Evolutionary conservation across 1,140 invertebrate genomes (phyloP), one percentile per base, ranked within the genome.

Genomic region (Panagrolaimus sp.): DNA sequence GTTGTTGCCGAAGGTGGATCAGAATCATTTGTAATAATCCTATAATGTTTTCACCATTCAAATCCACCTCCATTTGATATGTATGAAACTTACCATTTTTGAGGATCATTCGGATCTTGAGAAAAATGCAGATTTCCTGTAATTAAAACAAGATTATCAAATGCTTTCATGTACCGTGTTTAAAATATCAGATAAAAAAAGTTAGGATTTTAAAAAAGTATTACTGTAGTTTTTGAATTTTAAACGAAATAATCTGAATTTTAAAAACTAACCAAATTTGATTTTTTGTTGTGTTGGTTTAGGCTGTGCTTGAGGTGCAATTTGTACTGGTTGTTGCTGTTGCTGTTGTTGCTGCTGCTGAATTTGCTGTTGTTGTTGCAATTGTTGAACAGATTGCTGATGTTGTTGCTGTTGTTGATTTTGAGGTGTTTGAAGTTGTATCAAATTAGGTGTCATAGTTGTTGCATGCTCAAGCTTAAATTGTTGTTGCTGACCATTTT

Each of bases 41-140:
- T n/a, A n/a, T n/a, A n/a, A n/a, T n/a, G n/a, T n/a, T n/a, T n/a
- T n/a, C n/a, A n/a, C n/a, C n/a, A n/a, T n/a, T n/a, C n/a, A n/a
- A n/a, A n/a, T n/a, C n/a, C n/a, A n/a, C n/a, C n/a, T n/a, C n/a
- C n/a, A n/a, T n/a, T n/a, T n/a, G n/a, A n/a, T n/a, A n/a, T n/a
- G n/a, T n/a, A n/a, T n/a, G n/a, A n/a, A n/a, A n/a, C n/a, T n/a
- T n/a, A n/a, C n/a, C 80, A 82, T 72, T 82, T 82, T 47, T 83
- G 80, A 21, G 80, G 80, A 62, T 82, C 80, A 58, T 82, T 83
- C 4, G 80, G 80, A 64, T 82, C 80, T 70, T 82, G 80, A 69
- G 78, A 73, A 74, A 82, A 82, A 46, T 79, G 76, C 21, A 82
- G 68, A 58, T 83, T 80, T 15, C 80, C 79, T 80, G 45, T 71